Conservation (phyloP, 2,888 invertebrate genomes). For the Drosophila borealis region DNA sequence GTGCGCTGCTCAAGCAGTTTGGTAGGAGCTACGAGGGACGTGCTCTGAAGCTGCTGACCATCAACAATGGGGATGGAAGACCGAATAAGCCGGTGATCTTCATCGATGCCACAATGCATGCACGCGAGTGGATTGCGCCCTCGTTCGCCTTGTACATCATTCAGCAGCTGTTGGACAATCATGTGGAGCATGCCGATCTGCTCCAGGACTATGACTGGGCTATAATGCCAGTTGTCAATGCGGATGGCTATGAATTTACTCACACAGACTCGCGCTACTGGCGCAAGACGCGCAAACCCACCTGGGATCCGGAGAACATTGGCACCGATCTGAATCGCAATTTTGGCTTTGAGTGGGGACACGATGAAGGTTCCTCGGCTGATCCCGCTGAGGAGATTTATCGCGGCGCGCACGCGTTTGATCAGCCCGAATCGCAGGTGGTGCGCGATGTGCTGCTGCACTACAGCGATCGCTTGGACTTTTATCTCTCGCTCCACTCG, state of each 20-base stretch:
- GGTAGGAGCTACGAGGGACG: slow-evolving; percentile 88
- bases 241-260: slow-evolving; percentile 89
- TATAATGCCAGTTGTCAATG: slow-evolving; percentile 88
- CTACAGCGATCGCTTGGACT: slow-evolving; percentile 84
- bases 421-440: slow-evolving; percentile 89
- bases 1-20: slow-evolving; percentile 86
- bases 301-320: slow-evolving; percentile 54
- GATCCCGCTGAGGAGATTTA: slow-evolving; percentile 86
- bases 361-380: slow-evolving; percentile 68
- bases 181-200: slow-evolving; percentile 83
- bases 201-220: slow-evolving; percentile 88
- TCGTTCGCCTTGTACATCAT: slow-evolving; percentile 87
- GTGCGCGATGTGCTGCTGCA: slow-evolving; percentile 86
- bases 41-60: slow-evolving; percentile 87
- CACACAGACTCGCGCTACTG: slow-evolving; percentile 85
- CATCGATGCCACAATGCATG: slow-evolving; percentile 87
- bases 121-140: slow-evolving; percentile 89
- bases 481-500: slow-evolving; percentile 91
- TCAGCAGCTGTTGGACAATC: slow-evolving; percentile 86
- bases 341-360: slow-evolving; percentile 87
- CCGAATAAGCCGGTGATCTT: slow-evolving; percentile 86
- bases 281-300: slow-evolving; percentile 86
- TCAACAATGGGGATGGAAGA: slow-evolving; percentile 85
- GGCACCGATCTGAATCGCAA: slow-evolving; percentile 89
- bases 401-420: slow-evolving; percentile 87